Evolutionary conservation across 1,140 invertebrate genomes (phyloP).

Genomic region (Thereuonema tuberculata): DNA sequence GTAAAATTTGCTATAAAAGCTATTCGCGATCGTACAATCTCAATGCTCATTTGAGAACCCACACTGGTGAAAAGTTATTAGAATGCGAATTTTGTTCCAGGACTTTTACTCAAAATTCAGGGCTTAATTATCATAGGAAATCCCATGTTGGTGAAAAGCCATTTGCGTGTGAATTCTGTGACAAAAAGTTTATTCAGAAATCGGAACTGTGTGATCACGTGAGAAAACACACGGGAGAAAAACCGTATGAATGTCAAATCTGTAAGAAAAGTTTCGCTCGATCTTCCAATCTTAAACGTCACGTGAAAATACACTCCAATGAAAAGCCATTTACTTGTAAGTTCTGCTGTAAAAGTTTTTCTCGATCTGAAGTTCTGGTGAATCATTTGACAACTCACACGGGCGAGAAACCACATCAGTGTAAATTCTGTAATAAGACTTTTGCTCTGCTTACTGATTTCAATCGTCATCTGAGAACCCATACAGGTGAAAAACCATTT

Average conservation of each 20-base stretch:
- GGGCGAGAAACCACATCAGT: too few relatives aligned
- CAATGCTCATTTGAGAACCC: constrained; percentile 47
- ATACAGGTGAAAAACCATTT: too few relatives aligned
- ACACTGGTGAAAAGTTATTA: constrained; percentile 26
- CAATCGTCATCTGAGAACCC: too few relatives aligned
- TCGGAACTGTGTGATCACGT: constrained; percentile 82
- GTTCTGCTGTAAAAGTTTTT: too few relatives aligned
- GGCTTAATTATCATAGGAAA: constrained; percentile 27
- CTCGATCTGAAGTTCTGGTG: too few relatives aligned
- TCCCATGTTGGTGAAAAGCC: constrained; percentile 37
- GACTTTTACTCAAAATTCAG: constrained; percentile 26
- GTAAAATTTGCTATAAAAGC: too few relatives aligned
- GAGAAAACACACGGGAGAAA: constrained; percentile 84
- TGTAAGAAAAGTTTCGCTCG: constrained; percentile 76
- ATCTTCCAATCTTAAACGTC: constrained; percentile 1
- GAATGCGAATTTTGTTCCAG: constrained; percentile 27
- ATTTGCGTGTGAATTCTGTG: constrained; percentile 42
- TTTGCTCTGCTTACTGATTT: too few relatives aligned
- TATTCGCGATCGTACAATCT: too few relatives aligned
- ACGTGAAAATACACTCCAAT: too few relatives aligned
- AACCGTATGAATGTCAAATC: constrained; percentile 82
- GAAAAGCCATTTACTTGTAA: too few relatives aligned
- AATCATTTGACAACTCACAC: too few relatives aligned
- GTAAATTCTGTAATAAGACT: too few relatives aligned
- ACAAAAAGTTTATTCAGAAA: constrained; percentile 52